Base-by-base conservation (phyloP, 2,888 invertebrate genomes). In the Pollenia amentaria region DNA sequence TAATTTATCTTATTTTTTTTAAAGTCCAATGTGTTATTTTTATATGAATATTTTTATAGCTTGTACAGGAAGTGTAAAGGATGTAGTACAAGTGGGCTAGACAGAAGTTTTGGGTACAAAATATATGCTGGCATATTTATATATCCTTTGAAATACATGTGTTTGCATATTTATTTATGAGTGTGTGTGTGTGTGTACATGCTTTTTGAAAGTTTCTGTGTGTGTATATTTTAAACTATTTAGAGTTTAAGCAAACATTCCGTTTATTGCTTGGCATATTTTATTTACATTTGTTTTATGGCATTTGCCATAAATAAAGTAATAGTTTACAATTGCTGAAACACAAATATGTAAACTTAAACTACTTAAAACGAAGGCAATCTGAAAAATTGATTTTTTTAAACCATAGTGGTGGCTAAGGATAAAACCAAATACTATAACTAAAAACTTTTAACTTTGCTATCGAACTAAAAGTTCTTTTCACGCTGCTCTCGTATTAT, bases 231-330 rank as follows among this genome's bases (percentile, higher is more conserved):
- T 80, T 55, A 51, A 44, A 75, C 42, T 75, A 64, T 84, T 75
- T 77, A 62, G 40, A 76, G 70, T 85, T 84, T 65, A 72, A 78
- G 67, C 60, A 79, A 73, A 79, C 29, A 85, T 72, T 57, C 75
- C 64, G 60, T 83, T 83, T 83, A 79, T 55, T 75, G 48, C 75
- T 80, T 75, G 62, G 14, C 48, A 75, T 84, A 64, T 83, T 75
- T 78, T 86, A 83, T 86, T 79, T 83, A 64, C 62, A 83, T 60
- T 73, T 79, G 42, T 75, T 73, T 86, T 79, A 86, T 83, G 83
- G 69, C 60, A 83, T 86, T 86, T 86, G 62, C 78, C 86, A 86
- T 83, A 82, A 83, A 75, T 57, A 78, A 82, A 73, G 53, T 76
- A 76, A 80, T 70, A 76, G 42, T 80, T 84, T 80, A 53, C 70